Conservation (phyloP, 23 tunicate species). For the Trididemnum nubilum region DNA sequence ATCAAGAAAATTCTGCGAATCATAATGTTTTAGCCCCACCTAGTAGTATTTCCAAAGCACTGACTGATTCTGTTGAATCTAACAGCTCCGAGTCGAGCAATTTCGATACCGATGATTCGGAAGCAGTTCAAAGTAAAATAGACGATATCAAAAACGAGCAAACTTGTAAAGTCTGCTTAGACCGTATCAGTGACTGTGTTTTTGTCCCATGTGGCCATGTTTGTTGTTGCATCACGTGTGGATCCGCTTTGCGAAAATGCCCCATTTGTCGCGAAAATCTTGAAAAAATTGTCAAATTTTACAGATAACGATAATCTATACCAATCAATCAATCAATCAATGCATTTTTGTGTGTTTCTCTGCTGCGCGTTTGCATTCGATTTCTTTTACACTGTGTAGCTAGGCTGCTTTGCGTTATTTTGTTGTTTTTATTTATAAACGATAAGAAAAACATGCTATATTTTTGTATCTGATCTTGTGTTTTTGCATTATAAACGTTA, state of each 20-base stretch:
- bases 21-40: not conserved
- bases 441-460: too few relatives aligned
- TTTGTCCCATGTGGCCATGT: constrained; percentile 69
- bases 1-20: not conserved
- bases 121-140: not conserved
- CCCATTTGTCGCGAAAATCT: constrained; percentile 71
- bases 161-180: constrained; percentile 73
- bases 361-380: too few relatives aligned
- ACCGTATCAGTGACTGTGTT: constrained; percentile 47
- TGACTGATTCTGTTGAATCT: not conserved
- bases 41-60: not conserved
- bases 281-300: constrained; percentile 55
- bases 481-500: too few relatives aligned
- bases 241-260: constrained; percentile 47
- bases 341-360: too few relatives aligned
- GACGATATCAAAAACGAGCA: constrained; percentile 40
- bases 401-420: too few relatives aligned
- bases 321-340: too few relatives aligned
- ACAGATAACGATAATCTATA: constrained; percentile 24
- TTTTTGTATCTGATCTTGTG: too few relatives aligned
- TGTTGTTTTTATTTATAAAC: too few relatives aligned
- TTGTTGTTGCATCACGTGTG: constrained; percentile 69
- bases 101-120: not conserved
- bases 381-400: too few relatives aligned
- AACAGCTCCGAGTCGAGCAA: not conserved